Percentiles rank a stretch among this genome's conserved stretches.
phyloP scores from a whole-genome alignment of 2,888 invertebrate species.

The Brachyptera putata region DNA sequence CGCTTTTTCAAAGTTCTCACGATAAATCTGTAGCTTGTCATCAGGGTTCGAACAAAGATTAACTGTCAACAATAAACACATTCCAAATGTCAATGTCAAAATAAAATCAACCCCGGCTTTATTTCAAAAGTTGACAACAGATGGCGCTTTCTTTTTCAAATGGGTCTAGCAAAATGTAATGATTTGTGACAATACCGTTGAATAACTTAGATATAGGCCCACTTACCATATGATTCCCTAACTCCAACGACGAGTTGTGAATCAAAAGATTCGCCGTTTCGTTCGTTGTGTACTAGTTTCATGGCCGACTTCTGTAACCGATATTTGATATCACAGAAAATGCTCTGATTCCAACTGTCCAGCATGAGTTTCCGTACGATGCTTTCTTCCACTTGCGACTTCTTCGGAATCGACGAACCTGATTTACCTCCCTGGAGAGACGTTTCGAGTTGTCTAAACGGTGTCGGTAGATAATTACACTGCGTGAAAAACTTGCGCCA shows the following conservation, averaged over 20 bases:
- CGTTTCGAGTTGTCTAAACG: constrained; percentile 88
- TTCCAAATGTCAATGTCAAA: no score
- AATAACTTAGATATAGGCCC: no score
- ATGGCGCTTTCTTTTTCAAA: no score
- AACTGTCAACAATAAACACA: constrained; percentile 53
- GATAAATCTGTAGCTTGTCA: constrained; percentile 92
- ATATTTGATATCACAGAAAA: constrained; percentile 93
- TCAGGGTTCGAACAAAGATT: constrained; percentile 91
- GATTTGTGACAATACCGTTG: no score
- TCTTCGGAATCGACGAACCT: constrained; percentile 50
- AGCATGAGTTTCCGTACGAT: constrained; percentile 92
- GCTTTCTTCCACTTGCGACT: constrained; percentile 72
- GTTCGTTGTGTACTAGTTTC: constrained; percentile 93
- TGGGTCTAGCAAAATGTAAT: no score
- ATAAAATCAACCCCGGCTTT: no score
- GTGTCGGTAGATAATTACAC: constrained; percentile 93
- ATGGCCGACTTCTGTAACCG: constrained; percentile 92
- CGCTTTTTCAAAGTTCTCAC: constrained; percentile 94
- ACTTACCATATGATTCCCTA: constrained; percentile 88
- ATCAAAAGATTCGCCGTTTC: constrained; percentile 97
- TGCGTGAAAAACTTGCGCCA: constrained; percentile 99
- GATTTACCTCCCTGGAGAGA: constrained; percentile 69
- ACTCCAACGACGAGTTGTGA: constrained; percentile 97
- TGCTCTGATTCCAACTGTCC: constrained; percentile 97
- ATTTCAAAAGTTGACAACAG: no score